Evolutionary conservation across 1,140 invertebrate genomes (phyloP), one percentile per base, ranked within the genome.

Genomic region (Drosophila murphyi): DNA sequence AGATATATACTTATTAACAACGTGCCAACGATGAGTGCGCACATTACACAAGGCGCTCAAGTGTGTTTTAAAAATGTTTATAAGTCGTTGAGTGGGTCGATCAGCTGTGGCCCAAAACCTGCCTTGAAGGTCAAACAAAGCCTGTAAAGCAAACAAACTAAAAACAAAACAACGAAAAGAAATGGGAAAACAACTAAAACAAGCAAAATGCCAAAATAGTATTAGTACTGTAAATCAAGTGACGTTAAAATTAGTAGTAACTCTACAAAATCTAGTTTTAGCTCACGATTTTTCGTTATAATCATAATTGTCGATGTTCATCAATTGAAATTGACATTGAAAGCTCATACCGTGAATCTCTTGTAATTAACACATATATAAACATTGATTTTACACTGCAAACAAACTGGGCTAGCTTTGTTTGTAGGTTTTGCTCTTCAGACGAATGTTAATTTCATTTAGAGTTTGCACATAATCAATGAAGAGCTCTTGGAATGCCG

Each of bases 21-120:
- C 76, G 80, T 78, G 83, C 80, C 77, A 88, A 61, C 77, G 77
- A 88, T 88, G 83, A 88, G 83, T 89, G 83, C 71, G 85, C 83
- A 89, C 80, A 88, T 88, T 89, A 83, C 83, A 78, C 70, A 78
- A 60, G 87, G 64, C 68, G 47, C 51, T 70, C 64, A 87, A 85
- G 82, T 77, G 54, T 69, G 72, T 77, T 80, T 69, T 69, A 69
- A 71, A 70, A 75, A 47, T 54, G 76, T 73, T 71, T 87, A 79
- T 77, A 74, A 57, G 57, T 35, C 37, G 67, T 28, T 72, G 52
- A 76, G 68, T 76, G 71, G 68, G 69, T 76, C 69, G 68, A 72
- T 65, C 73, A 72, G 73, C 69, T 72, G 73, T 43, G n/a, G 28
- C 34, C 35, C 34, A 47, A 71, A 47, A 71, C 39, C 47, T 51